Conservation (phyloP, 2,888 invertebrate species). For the Pachymerium ferrugineum region DNA sequence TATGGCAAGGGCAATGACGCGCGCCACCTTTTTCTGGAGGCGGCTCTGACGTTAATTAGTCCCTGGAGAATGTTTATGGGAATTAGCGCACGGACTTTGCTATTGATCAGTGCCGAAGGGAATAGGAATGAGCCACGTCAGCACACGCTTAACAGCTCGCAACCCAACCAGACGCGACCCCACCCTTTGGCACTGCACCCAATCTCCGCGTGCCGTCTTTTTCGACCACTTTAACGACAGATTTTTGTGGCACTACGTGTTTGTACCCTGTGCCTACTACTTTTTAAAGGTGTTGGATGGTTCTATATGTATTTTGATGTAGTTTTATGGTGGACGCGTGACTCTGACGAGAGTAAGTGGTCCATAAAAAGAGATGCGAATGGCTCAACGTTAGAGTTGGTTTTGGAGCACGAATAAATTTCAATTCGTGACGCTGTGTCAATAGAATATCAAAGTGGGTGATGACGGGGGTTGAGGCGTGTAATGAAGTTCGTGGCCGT, state of each 20-base stretch:
- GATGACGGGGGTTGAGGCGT: too few relatives aligned
- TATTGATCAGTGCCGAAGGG: slow-evolving; percentile 22
- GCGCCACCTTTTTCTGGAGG: neutral
- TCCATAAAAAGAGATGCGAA: slow-evolving; percentile 14
- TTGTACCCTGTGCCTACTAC: neutral
- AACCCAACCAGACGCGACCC: slow-evolving; percentile 18
- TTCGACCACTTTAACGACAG: slow-evolving; percentile 24
- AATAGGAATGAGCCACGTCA: slow-evolving; percentile 23
- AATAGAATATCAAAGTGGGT: neutral
- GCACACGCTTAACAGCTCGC: slow-evolving; percentile 19
- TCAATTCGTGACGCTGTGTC: slow-evolving; percentile 18
- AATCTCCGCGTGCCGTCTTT: neutral
- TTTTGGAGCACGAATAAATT: neutral
- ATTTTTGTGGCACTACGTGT: slow-evolving; percentile 3
- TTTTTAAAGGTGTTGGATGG: slow-evolving; percentile 12
- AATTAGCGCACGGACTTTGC: slow-evolving; percentile 20
- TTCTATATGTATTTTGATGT: slow-evolving; percentile 22
- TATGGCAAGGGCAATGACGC: neutral
- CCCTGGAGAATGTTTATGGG: slow-evolving; percentile 15
- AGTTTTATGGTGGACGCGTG: slow-evolving; percentile 13
- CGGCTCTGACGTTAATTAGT: neutral
- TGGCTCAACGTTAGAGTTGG: slow-evolving; percentile 2
- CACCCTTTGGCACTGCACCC: slow-evolving; percentile 19
- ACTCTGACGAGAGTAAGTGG: slow-evolving; percentile 9
- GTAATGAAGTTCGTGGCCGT: too few relatives aligned